phyloP scores from a whole-genome alignment of 2,888 invertebrate species.

The Diarsia mendica region DNA sequence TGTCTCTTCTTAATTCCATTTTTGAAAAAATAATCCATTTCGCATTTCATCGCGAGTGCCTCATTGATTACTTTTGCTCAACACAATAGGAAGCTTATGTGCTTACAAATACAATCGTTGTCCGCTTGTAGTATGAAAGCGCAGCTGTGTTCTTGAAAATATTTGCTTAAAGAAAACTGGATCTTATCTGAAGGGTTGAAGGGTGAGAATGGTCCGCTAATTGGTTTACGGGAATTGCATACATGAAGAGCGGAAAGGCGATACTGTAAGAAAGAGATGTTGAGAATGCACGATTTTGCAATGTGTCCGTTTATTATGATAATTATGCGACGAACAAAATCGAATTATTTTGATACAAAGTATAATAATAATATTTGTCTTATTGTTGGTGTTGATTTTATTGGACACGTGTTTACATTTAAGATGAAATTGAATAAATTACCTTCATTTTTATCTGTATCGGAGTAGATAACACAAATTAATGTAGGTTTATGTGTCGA shows the following conservation, averaged over 20 bases:
- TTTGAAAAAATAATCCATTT: slow-evolving; percentile 90
- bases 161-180: slow-evolving; percentile 77
- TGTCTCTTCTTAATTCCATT: slow-evolving; percentile 90
- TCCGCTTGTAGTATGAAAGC: slow-evolving; percentile 63
- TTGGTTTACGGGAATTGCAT: slow-evolving; percentile 83
- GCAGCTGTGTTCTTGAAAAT: slow-evolving; percentile 82
- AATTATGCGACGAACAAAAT: slow-evolving; percentile 84
- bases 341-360: slow-evolving; percentile 76
- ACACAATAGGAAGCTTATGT: slow-evolving; percentile 71
- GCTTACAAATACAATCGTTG: slow-evolving; percentile 68
- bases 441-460: slow-evolving; percentile 43
- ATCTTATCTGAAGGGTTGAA: slow-evolving; percentile 78
- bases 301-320: slow-evolving; percentile 85
- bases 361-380: slow-evolving; percentile 49
- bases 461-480: slow-evolving; percentile 38
- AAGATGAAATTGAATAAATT: slow-evolving; percentile 36
- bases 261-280: slow-evolving; percentile 75
- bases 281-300: slow-evolving; percentile 81
- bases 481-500: slow-evolving; percentile 58
- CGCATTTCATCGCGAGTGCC: slow-evolving; percentile 87
- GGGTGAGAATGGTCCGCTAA: slow-evolving; percentile 81
- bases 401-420: slow-evolving; percentile 35
- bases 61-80: slow-evolving; percentile 78
- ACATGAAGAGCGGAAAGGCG: slow-evolving; percentile 77
- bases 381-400: slow-evolving; percentile 47